Percentiles rank a stretch among this genome's conserved stretches.
phyloP scores from a whole-genome alignment of 2,797 vertebrate genomes.

The Microctenopoma lineatum region DNA sequence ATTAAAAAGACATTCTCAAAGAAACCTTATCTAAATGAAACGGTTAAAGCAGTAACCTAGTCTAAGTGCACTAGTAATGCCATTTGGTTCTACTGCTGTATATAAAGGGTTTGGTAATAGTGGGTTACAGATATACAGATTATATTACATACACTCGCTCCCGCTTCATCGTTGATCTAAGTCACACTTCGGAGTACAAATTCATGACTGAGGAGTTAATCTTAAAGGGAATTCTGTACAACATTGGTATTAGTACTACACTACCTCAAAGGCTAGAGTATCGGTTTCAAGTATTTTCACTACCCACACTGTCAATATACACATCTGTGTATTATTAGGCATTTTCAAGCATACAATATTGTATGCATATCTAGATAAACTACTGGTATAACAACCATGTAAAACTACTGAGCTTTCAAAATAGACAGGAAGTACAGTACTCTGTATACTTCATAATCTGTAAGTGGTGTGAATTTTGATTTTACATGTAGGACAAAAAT shows the following conservation, averaged over 20 bases:
- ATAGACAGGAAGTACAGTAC: slow-evolving; percentile 73
- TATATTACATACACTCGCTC: slow-evolving; percentile 74
- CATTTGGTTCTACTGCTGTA: slow-evolving; percentile 84
- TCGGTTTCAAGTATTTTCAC: slow-evolving; percentile 83
- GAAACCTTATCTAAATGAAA: slow-evolving; percentile 68
- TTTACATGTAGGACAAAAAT: slow-evolving; percentile 16
- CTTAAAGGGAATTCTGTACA: slow-evolving; percentile 85
- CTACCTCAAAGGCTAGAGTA: slow-evolving; percentile 80
- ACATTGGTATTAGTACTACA: slow-evolving; percentile 86
- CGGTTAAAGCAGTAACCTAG: slow-evolving; percentile 79
- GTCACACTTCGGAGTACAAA: slow-evolving; percentile 84
- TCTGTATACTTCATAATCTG: slow-evolving; percentile 38
- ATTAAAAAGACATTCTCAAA: slow-evolving; percentile 69
- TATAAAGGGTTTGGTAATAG: slow-evolving; percentile 83
- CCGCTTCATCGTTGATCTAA: slow-evolving; percentile 77
- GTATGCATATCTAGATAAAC: slow-evolving; percentile 82
- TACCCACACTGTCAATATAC: slow-evolving; percentile 69
- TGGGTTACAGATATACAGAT: slow-evolving; percentile 76
- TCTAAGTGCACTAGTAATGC: slow-evolving; percentile 82
- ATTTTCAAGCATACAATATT: slow-evolving; percentile 66
- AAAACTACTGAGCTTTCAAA: slow-evolving; percentile 85
- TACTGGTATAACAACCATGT: slow-evolving; percentile 84
- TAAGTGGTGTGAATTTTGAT: slow-evolving; percentile 34
- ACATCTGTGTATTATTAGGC: slow-evolving; percentile 80
- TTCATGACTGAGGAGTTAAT: slow-evolving; percentile 77